phyloP scores from a whole-genome alignment of 2,888 invertebrate genomes.

The Tenthredo distinguenda region DNA sequence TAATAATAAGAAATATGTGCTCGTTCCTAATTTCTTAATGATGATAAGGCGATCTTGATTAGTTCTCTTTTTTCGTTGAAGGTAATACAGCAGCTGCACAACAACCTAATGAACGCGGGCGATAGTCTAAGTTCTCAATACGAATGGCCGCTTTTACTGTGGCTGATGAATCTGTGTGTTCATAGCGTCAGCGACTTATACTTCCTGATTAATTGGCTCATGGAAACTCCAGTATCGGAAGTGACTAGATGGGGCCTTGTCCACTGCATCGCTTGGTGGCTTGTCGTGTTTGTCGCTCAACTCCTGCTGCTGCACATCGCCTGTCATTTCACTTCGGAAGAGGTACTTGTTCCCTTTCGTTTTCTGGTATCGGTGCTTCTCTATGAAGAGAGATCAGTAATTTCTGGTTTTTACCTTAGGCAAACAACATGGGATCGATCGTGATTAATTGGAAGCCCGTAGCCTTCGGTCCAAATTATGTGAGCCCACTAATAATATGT shows the following conservation, averaged over 20 bases:
- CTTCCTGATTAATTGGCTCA: conserved; percentile 63
- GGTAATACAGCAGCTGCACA: conserved; percentile 67
- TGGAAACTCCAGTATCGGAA: conserved; percentile 40
- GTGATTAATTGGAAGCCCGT: conserved; percentile 65
- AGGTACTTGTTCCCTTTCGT: conserved; percentile 60
- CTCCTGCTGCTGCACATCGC: conserved; percentile 65
- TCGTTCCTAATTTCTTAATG: not conserved
- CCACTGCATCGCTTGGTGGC: conserved; percentile 65
- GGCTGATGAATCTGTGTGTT: conserved; percentile 68
- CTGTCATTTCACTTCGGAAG: conserved; percentile 67
- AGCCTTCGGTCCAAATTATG: conserved; percentile 13
- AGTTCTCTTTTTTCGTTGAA: not conserved
- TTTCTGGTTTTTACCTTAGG: conserved; percentile 62
- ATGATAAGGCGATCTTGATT: not conserved
- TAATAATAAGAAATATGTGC: not conserved
- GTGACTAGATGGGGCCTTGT: conserved; percentile 50
- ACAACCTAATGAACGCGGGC: conserved; percentile 67
- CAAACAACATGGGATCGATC: conserved; percentile 66
- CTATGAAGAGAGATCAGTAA: not conserved
- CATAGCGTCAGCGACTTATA: conserved; percentile 70
- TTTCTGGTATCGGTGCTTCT: not conserved
- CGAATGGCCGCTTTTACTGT: conserved; percentile 68
- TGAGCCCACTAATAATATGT: conserved; percentile 9
- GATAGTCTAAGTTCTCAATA: conserved; percentile 67
- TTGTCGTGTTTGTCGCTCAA: conserved; percentile 63